Evolutionary conservation across 1,140 invertebrate genomes (phyloP), one percentile per base, ranked within the genome.

Genomic region (Lepidostoma basale): DNA sequence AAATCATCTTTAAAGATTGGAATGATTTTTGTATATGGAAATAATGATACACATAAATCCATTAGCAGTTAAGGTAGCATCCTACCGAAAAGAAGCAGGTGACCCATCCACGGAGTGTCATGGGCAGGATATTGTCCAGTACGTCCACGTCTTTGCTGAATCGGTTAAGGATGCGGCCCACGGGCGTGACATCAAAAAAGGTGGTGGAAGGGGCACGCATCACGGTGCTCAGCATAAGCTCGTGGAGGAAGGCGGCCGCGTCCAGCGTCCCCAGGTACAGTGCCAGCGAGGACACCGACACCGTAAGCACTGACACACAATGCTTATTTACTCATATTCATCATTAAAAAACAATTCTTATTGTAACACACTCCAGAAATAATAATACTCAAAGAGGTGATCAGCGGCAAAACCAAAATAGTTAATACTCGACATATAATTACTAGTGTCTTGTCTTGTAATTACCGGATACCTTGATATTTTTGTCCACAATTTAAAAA

Each of bases 181-280:
- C 77, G 45, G 94, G 93, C 73, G 93, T 95, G 73, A 91, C 88
- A 80, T 96, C 94, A 85, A 93, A 96, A 84, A 95, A 95, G 71
- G 85, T 87, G 74, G 86, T 85, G 73, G 81, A 81, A 40, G 93
- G 93, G 72, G 87, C 86, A 71, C 87, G 87, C 73, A 96, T 82
- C 68, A 91, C 85, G 76, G 88, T 86, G 67, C 79, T 77, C 62
- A 97, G 87, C 74, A 94, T 79, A 52, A 81, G 79, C 71, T 83
- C 81, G 79, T 90, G 88, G 59, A 96, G 84, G 71, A 86, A 74
- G 72, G 81, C 81, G 73, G 91, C 89, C 69, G 90, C 91, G 75
- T 84, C 85, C 78, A 94, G 83, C 69, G 88, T 84, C 79, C 90
- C 90, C 75, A 89, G 75, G 80, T 88, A 89, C 76, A 90, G 80